Conservation (phyloP, 2,888 invertebrate species). For the Hydrotaea cyrtoneurina region DNA sequence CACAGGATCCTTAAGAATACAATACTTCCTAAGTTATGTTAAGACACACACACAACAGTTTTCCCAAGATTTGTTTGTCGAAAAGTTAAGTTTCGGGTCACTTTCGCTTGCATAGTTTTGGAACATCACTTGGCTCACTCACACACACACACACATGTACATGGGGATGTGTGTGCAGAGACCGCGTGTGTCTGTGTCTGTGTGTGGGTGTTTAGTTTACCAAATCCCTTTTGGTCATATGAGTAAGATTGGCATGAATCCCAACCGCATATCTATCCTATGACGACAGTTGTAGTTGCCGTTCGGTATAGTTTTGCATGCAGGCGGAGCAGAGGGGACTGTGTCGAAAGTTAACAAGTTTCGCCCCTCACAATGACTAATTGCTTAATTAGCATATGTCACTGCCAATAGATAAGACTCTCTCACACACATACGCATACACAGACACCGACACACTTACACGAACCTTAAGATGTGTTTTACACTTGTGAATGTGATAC, state of each 20-base stretch:
- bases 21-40: slow-evolving; percentile 34
- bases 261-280: not conserved
- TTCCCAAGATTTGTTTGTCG: slow-evolving; percentile 17
- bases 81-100: slow-evolving; percentile 16
- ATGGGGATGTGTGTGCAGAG: slow-evolving; percentile 37
- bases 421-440: slow-evolving; percentile 40
- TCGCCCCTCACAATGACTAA: slow-evolving; percentile 80
- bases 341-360: slow-evolving; percentile 74
- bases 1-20: slow-evolving; percentile 48
- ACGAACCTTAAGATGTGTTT: not conserved
- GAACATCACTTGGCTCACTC: not conserved
- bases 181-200: no score
- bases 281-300: not conserved
- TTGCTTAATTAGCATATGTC: slow-evolving; percentile 81
- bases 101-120: no score
- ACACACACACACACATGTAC: not conserved
- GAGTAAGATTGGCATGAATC: slow-evolving; percentile 48
- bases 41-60: slow-evolving; percentile 25
- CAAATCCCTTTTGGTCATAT: slow-evolving; percentile 66
- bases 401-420: slow-evolving; percentile 73
- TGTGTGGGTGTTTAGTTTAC: slow-evolving; percentile 9
- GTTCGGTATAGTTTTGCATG: slow-evolving; percentile 23
- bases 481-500: slow-evolving; percentile 41
- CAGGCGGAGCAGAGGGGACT: slow-evolving; percentile 13
- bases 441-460: slow-evolving; percentile 48